A percentile compares a stretch with the other conserved stretches of the same genome.
These are phyloP conservation scores for Microtus ochrogaster DNA, from an alignment of 2,113 vertebrate genomes.

Conservation along the genomic window DNA sequence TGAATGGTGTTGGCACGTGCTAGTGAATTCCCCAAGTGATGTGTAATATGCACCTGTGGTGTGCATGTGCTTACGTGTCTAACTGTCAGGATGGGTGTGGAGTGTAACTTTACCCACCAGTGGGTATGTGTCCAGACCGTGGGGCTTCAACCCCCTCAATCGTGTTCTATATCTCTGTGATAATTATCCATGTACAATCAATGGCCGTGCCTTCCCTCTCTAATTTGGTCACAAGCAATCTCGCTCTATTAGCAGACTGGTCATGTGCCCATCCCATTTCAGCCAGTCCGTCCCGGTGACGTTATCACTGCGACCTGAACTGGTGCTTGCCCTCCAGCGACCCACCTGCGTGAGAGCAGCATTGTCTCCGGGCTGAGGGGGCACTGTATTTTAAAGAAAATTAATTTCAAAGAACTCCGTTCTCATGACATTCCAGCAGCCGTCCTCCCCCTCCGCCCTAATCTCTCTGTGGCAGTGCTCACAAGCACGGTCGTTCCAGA, in stretches of 20 bases:
- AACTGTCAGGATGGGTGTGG: background rate
- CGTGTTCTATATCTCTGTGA: background rate
- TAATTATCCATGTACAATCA: accelerated
- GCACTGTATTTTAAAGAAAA: conserved; percentile 33
- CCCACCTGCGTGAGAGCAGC: conserved; percentile 50
- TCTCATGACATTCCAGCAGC: conserved; percentile 70
- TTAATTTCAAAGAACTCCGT: conserved; percentile 47
- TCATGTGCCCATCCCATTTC: background rate
- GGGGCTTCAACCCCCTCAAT: background rate
- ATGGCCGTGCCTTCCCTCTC: conserved; percentile 32
- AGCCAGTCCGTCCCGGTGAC: background rate
- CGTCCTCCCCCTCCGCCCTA: background rate
- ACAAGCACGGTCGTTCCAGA: conserved; percentile 61
- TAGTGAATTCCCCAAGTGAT: accelerated
- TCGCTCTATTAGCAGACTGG: conserved; percentile 46
- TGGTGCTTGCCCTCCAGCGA: background rate
- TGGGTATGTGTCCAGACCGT: background rate
- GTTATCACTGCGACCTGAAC: background rate
- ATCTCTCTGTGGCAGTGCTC: conserved; percentile 63
- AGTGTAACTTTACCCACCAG: accelerated
- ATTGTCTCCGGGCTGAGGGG: background rate
- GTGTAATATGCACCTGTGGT: accelerated
- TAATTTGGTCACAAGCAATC: conserved; percentile 16
- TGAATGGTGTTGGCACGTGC: background rate
- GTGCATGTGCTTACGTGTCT: accelerated